Evolutionary conservation across 2,797 vertebrate species (phyloP).

Genomic region (Hoplostethus mediterraneus): DNA sequence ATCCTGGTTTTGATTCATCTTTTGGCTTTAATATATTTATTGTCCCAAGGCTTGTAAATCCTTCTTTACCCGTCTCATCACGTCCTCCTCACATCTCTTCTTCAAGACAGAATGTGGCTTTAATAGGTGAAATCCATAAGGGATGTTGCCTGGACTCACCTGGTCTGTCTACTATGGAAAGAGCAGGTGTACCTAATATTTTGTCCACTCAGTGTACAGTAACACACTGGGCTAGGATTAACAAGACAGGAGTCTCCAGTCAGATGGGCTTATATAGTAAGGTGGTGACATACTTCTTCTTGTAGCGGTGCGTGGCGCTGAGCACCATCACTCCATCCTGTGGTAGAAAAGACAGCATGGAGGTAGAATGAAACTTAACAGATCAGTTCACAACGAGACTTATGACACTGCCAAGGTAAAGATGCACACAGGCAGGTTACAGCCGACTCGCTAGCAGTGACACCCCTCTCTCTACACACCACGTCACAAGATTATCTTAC

Average conservation of each 20-base stretch:
- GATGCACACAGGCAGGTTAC: too few species aligned
- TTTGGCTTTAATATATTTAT: too few species aligned
- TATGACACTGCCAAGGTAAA: too few species aligned
- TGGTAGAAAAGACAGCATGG: slow-evolving; percentile 5
- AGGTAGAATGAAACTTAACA: not conserved
- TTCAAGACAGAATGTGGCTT: not conserved
- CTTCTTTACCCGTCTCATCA: not conserved
- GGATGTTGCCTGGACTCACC: not conserved
- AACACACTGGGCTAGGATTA: slow-evolving; percentile 11
- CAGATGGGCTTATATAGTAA: slow-evolving; percentile 96
- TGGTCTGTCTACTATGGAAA: not conserved
- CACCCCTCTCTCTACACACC: too few species aligned
- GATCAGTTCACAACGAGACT: too few species aligned
- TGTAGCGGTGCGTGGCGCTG: slow-evolving; percentile 95
- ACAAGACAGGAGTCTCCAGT: slow-evolving; percentile 46
- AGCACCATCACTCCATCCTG: slow-evolving; percentile 98
- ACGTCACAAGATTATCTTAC: too few species aligned
- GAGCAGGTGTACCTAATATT: slow-evolving; percentile 21
- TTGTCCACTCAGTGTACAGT: slow-evolving; percentile 58
- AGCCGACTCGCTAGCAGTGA: too few species aligned
- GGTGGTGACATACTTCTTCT: slow-evolving; percentile 98
- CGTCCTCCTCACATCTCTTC: not conserved
- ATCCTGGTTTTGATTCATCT: not conserved
- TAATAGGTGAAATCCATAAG: not conserved
- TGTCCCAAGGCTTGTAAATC: too few species aligned